phyloP scores from a whole-genome alignment of 2,888 invertebrate species.

The Augochlorella aurata region DNA sequence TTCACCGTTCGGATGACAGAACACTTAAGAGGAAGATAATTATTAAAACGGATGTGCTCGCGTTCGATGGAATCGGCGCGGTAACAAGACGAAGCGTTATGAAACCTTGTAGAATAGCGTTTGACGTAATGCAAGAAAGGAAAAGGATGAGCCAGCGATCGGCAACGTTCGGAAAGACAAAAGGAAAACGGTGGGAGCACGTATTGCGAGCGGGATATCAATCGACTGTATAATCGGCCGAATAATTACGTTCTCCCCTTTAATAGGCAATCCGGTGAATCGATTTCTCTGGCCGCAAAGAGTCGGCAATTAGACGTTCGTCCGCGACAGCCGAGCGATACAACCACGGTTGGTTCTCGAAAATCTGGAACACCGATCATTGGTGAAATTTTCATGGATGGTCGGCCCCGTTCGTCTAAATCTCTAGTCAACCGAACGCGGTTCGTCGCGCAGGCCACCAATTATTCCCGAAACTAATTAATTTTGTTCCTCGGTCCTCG shows the following conservation, averaged over 20 bases:
- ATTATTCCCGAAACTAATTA: background rate
- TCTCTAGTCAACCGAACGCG: constrained; percentile 7
- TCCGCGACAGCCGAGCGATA: constrained; percentile 38
- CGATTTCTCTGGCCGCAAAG: constrained; percentile 61
- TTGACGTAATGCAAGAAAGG: constrained; percentile 19
- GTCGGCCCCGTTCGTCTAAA: constrained; percentile 33
- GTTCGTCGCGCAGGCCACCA: constrained; percentile 27
- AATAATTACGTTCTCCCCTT: constrained; percentile 61
- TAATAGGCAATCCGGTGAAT: constrained; percentile 60
- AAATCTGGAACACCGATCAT: constrained; percentile 58
- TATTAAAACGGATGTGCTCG: background rate
- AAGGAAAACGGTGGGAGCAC: constrained; percentile 20
- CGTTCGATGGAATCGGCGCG: background rate
- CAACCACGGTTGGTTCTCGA: constrained; percentile 37
- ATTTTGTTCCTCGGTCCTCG: background rate
- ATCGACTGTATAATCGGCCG: constrained; percentile 50
- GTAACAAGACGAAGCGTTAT: background rate
- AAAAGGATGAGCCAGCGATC: constrained; percentile 5
- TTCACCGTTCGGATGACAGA: no score
- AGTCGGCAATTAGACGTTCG: constrained; percentile 57
- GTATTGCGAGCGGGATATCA: constrained; percentile 34
- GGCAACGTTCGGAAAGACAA: background rate
- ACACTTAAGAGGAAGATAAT: background rate
- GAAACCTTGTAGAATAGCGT: constrained; percentile 13
- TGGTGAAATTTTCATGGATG: constrained; percentile 68